phyloP scores from a whole-genome alignment of 2,888 invertebrate genomes.

The Ypsolopha sequella region DNA sequence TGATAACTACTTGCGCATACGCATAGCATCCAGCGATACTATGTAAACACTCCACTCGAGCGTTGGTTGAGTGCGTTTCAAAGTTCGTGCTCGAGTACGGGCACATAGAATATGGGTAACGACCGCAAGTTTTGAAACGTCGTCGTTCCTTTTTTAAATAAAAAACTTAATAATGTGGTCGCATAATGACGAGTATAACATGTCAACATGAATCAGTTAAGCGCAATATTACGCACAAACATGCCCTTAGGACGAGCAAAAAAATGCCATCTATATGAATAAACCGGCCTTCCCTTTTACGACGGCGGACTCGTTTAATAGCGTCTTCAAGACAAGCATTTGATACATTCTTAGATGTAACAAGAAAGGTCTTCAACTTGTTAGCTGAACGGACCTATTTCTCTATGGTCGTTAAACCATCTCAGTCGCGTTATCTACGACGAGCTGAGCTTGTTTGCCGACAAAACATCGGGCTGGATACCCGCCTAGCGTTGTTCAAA shows the following conservation, averaged over 20 bases:
- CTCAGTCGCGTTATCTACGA: conserved; percentile 6
- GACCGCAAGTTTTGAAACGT: no score
- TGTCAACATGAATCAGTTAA: no score
- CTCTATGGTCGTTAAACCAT: conserved; percentile 3
- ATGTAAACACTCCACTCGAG: conserved; percentile 38
- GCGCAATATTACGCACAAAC: no score
- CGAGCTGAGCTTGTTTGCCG: conserved; percentile 28
- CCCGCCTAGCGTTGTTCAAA: conserved; percentile 35
- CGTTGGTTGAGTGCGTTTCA: background rate
- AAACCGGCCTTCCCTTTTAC: background rate
- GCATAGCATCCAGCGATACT: conserved; percentile 37
- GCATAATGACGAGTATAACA: no score
- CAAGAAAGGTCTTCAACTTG: conserved; percentile 1
- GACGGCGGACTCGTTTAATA: background rate
- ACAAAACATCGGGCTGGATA: conserved; percentile 31
- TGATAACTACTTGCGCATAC: conserved; percentile 63
- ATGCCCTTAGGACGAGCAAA: no score
- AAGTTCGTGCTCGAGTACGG: conserved; percentile 1
- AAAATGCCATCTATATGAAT: no score
- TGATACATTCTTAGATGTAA: background rate
- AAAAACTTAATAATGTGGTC: no score
- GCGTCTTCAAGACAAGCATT: background rate
- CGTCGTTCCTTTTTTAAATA: no score
- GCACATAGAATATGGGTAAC: background rate
- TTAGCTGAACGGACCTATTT: background rate